These are phyloP conservation scores for Brenthis hecate DNA, from an alignment of 2,888 invertebrate genomes.

Conservation along the genomic window DNA sequence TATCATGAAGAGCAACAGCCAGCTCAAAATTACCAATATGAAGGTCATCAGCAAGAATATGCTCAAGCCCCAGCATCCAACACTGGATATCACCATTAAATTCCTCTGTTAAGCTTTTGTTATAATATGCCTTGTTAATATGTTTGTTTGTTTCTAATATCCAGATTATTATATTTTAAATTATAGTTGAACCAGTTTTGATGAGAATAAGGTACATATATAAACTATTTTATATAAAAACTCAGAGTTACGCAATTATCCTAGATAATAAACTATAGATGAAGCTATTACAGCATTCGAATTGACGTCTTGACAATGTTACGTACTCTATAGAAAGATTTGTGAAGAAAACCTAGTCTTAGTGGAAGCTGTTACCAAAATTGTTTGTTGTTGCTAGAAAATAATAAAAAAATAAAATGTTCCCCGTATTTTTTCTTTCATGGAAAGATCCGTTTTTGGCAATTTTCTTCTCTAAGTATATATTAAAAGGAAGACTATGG, in stretches of 20 bases:
- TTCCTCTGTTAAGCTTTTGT: background rate
- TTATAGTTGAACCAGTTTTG: no score
- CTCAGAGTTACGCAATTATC: background rate
- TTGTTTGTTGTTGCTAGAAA: constrained; percentile 11
- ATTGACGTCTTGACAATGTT: no score
- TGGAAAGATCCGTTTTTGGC: no score
- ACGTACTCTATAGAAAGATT: background rate
- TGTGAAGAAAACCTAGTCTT: constrained; percentile 16
- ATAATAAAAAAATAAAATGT: constrained; percentile 13
- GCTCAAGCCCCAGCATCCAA: constrained; percentile 32
- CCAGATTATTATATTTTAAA: no score
- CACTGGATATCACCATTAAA: constrained; percentile 34
- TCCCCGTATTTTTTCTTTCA: background rate
- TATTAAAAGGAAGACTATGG: no score
- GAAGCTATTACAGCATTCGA: no score
- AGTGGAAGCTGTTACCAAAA: constrained; percentile 17
- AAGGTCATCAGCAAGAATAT: constrained; percentile 38
- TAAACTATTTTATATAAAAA: background rate
- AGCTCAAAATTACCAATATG: constrained; percentile 35
- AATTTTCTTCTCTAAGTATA: no score
- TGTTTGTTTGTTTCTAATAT: constrained; percentile 12
- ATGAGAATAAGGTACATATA: no score
- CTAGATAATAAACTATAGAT: no score
- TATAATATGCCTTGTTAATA: background rate
- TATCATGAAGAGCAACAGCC: constrained; percentile 44